Conservation (phyloP, 2,113 vertebrate genomes). For the Phylloscopus trochiloides region DNA sequence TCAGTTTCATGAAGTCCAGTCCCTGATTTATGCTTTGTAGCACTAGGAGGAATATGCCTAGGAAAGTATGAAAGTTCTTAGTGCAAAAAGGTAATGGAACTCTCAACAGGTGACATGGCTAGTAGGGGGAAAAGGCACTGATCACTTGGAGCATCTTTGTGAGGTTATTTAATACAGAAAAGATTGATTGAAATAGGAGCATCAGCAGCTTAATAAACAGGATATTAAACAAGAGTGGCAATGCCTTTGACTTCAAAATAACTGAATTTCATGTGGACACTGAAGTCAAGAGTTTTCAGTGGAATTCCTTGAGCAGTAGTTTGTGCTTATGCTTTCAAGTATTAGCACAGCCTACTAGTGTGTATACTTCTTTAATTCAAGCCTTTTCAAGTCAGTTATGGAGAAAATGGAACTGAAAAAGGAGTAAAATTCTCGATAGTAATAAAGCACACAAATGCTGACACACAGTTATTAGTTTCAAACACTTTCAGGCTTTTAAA, state of each 20-base stretch:
- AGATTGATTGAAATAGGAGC: neutral
- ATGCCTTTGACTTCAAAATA: neutral
- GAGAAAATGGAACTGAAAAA: neutral
- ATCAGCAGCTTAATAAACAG: neutral
- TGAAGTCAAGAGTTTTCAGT: neutral
- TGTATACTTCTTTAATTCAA: neutral
- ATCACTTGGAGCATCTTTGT: neutral
- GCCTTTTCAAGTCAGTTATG: neutral
- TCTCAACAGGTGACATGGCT: neutral
- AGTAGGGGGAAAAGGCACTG: neutral
- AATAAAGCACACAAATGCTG: neutral
- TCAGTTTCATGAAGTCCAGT: neutral
- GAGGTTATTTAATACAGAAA: neutral
- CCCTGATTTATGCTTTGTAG: neutral
- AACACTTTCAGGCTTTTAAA: neutral
- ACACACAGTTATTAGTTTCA: neutral
- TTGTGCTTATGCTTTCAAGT: neutral
- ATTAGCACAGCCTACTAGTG: neutral
- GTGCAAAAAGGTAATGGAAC: neutral
- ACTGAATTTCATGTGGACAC: neutral
- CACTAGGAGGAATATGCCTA: neutral
- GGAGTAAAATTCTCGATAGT: accelerated
- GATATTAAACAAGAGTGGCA: neutral
- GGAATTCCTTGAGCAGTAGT: neutral
- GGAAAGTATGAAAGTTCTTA: neutral